Conservation (phyloP, 2,888 invertebrate genomes). For the Drepana falcataria region DNA sequence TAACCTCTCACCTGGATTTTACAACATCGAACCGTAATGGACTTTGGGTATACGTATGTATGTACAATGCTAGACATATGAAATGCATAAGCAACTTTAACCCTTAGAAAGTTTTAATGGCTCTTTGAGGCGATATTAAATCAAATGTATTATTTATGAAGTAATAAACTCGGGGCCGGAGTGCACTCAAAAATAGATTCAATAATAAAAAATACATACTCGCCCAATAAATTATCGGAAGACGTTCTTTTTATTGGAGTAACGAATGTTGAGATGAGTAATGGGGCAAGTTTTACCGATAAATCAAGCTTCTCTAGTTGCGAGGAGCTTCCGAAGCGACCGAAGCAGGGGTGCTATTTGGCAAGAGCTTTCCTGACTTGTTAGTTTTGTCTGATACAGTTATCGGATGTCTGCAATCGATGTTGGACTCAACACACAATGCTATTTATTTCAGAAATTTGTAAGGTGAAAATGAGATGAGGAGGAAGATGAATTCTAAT, state of each 20-base stretch:
- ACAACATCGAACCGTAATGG: neutral
- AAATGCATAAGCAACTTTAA: slow-evolving; percentile 11
- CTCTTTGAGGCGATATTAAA: slow-evolving; percentile 47
- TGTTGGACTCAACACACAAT: slow-evolving; percentile 33
- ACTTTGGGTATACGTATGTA: neutral
- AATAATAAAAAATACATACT: slow-evolving; percentile 69
- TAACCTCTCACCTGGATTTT: slow-evolving; percentile 12
- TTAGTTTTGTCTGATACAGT: slow-evolving; percentile 56
- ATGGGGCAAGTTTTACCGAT: slow-evolving; percentile 72
- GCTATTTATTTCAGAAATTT: neutral
- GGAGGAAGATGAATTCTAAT: no score
- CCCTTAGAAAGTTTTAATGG: slow-evolving; percentile 35
- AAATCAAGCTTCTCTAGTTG: slow-evolving; percentile 66
- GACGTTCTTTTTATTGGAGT: slow-evolving; percentile 76
- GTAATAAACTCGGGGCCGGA: slow-evolving; percentile 46
- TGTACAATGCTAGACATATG: neutral
- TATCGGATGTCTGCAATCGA: slow-evolving; percentile 54
- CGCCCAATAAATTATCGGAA: slow-evolving; percentile 70
- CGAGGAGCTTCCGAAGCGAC: slow-evolving; percentile 53
- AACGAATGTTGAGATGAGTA: slow-evolving; percentile 77
- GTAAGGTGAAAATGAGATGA: neutral
- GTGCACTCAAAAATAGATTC: slow-evolving; percentile 64
- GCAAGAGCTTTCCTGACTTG: slow-evolving; percentile 53
- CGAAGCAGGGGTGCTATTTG: slow-evolving; percentile 59
- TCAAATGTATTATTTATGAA: slow-evolving; percentile 60